Evolutionary conservation across 1,140 invertebrate genomes (phyloP).

Genomic region (Pachypsylla venusta): DNA sequence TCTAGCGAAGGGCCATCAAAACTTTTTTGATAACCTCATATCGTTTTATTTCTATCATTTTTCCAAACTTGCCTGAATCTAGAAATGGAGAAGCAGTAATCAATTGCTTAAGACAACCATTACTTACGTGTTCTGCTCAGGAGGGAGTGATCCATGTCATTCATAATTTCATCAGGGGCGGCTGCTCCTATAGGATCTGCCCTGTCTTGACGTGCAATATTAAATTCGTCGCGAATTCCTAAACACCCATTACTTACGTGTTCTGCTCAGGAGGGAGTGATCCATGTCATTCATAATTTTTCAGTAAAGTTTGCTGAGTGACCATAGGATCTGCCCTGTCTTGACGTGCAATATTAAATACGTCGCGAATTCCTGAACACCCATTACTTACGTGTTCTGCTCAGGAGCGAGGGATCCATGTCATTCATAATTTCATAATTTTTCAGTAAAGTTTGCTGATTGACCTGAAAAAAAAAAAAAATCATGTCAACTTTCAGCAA

Average conservation of each 20-base stretch:
- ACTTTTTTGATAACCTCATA: not conserved
- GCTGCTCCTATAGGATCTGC: constrained; percentile 44
- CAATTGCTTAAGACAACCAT: not conserved
- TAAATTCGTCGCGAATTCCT: constrained; percentile 39
- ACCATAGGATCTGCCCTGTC: constrained; percentile 47
- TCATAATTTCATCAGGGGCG: no score
- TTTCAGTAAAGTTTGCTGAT: no score
- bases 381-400: not conserved
- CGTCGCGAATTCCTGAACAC: constrained; percentile 45
- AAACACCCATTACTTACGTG: constrained; percentile 34
- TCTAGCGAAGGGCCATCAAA: no score
- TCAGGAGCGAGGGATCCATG: not conserved
- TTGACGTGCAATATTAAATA: constrained; percentile 33
- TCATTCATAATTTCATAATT: not conserved
- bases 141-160: constrained; percentile 10
- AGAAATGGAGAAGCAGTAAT: no score
- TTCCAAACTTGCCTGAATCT: not conserved
- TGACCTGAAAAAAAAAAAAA: constrained; percentile 35
- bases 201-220: constrained; percentile 39
- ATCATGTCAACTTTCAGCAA: not conserved
- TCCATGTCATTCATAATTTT: constrained; percentile 34
- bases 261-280: not conserved
- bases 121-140: constrained; percentile 30
- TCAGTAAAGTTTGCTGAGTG: constrained; percentile 49
- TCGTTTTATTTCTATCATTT: not conserved